Conservation (phyloP, 2,113 vertebrate species). For the Aptenodytes patagonicus region DNA sequence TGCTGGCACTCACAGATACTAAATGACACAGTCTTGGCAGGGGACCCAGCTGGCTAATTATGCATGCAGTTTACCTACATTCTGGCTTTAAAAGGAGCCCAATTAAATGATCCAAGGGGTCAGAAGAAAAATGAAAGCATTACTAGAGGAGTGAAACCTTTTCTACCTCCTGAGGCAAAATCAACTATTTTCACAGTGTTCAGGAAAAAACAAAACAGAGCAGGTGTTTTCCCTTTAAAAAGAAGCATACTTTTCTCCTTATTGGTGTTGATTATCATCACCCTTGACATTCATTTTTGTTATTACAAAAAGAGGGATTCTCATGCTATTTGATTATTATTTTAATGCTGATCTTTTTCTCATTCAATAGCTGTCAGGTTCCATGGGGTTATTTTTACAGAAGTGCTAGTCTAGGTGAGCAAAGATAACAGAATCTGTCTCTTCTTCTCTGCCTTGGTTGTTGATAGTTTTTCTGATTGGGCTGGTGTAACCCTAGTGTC, state of each 20-base stretch:
- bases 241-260: neutral
- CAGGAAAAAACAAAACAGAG: neutral
- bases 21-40: slow-evolving; percentile 40
- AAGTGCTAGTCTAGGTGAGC: neutral
- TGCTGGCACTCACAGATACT: slow-evolving; percentile 32
- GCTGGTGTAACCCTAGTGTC: neutral
- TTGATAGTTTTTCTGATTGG: neutral
- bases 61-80: slow-evolving; percentile 36
- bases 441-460: neutral
- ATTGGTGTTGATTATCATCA: neutral
- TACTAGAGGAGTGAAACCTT: neutral
- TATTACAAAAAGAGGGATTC: neutral
- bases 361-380: neutral
- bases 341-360: neutral
- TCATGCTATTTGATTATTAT: neutral
- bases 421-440: neutral
- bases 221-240: slow-evolving; percentile 2
- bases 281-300: neutral
- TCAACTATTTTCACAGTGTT: neutral
- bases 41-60: slow-evolving; percentile 50
- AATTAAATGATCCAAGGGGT: slow-evolving; percentile 42
- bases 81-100: slow-evolving; percentile 1
- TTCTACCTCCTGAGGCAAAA: slow-evolving; percentile 15
- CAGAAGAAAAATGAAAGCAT: slow-evolving; percentile 34
- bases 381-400: neutral